Conservation (phyloP, 2,113 vertebrate genomes). For the Hippotragus niger region DNA sequence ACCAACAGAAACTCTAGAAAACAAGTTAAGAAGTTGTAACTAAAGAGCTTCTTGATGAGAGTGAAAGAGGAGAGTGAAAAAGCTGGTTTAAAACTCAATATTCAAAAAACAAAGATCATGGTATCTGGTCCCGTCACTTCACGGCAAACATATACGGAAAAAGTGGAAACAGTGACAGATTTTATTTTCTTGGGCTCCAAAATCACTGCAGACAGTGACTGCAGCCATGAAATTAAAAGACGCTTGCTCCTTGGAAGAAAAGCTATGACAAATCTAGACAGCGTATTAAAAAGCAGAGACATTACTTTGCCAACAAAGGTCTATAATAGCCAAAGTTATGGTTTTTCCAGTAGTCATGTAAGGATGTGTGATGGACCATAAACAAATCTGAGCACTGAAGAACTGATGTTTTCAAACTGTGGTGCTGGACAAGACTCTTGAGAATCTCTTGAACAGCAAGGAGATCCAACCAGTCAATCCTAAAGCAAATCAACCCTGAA, state of each 20-base stretch:
- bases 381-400: not conserved
- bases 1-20: not conserved
- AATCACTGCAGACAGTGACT: not conserved
- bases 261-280: not conserved
- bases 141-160: accelerated
- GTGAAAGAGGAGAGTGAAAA: not conserved
- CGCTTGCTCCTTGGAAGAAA: not conserved
- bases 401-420: not conserved
- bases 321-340: not conserved
- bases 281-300: not conserved
- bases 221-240: not conserved
- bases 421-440: not conserved
- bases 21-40: not conserved
- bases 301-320: not conserved
- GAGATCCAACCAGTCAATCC: not conserved
- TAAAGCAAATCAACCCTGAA: not conserved
- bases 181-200: not conserved
- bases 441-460: not conserved
- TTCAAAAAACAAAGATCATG: not conserved
- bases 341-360: not conserved
- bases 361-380: not conserved
- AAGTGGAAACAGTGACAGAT: not conserved
- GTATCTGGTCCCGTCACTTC: not conserved
- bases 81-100: not conserved
- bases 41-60: not conserved